A percentile compares a stretch with the other conserved stretches of the same genome.
Evolutionary conservation across 2,113 vertebrate species (phyloP).

Genomic region (Cyanistes caeruleus): DNA sequence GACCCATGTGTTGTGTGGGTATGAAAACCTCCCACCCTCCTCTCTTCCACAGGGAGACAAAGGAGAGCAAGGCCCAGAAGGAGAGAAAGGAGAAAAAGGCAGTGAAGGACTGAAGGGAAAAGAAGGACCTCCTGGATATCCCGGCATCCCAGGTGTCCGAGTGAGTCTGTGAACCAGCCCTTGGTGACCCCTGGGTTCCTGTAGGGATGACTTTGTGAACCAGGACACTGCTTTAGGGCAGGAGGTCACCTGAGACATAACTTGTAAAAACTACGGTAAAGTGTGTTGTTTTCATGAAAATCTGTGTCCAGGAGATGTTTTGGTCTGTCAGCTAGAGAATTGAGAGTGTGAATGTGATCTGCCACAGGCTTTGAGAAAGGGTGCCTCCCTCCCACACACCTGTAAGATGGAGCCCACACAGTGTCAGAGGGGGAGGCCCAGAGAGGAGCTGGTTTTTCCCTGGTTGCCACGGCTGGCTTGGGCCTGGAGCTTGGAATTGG

Average conservation of each 20-base stretch:
- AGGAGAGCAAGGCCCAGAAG: slow-evolving; percentile 90
- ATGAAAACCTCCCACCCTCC: slow-evolving; percentile 13
- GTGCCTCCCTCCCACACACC: background rate
- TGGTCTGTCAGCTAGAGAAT: background rate
- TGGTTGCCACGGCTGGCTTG: background rate
- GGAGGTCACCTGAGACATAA: background rate
- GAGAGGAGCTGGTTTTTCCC: background rate
- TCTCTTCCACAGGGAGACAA: slow-evolving; percentile 87
- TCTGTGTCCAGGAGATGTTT: background rate
- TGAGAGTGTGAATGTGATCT: background rate
- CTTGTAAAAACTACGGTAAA: background rate
- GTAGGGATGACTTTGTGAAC: background rate
- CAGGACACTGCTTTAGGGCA: background rate
- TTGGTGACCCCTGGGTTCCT: background rate
- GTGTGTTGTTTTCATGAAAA: background rate
- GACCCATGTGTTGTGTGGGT: background rate
- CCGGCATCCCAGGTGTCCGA: slow-evolving; percentile 87
- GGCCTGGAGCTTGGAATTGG: background rate
- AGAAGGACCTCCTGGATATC: slow-evolving; percentile 86
- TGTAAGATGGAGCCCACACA: background rate
- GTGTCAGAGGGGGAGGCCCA: background rate
- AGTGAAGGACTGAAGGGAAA: slow-evolving; percentile 89
- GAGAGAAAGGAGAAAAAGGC: slow-evolving; percentile 90
- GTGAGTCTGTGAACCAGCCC: slow-evolving; percentile 77
- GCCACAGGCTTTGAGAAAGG: background rate